These are phyloP conservation scores for Phoxinus dragarum DNA, from an alignment of 2,797 vertebrate species.

Conservation along the genomic window DNA sequence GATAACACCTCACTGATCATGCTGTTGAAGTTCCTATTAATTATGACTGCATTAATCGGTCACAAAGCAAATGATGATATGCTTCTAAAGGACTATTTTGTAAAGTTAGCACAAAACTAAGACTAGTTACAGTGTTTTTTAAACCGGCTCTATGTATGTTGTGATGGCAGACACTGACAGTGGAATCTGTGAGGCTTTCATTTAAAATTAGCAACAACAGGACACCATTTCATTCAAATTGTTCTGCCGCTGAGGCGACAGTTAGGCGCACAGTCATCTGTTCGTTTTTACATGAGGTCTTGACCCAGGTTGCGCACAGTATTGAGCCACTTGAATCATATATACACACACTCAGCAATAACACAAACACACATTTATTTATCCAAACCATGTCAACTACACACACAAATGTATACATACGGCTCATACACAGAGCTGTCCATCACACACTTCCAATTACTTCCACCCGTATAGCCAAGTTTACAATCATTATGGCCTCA, in stretches of 20 bases:
- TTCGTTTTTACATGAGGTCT: conserved; percentile 18
- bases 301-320: not conserved
- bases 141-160: not conserved
- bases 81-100: not conserved
- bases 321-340: conserved; percentile 9
- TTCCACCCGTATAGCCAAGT: conserved; percentile 47
- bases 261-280: not conserved
- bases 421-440: conserved; percentile 4
- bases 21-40: not conserved
- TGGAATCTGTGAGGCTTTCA: not conserved
- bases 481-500: conserved; percentile 57
- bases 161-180: not conserved
- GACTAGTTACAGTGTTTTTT: not conserved
- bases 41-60: not conserved
- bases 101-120: conserved; percentile 6
- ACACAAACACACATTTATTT: conserved; percentile 4
- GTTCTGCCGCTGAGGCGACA: conserved; percentile 6
- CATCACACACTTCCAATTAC: not conserved
- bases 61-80: not conserved
- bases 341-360: not conserved
- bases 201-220: conserved; percentile 8
- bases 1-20: not conserved
- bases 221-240: conserved; percentile 11
- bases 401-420: not conserved
- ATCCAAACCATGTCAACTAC: not conserved